Conservation (phyloP, 2,888 invertebrate genomes). For the Ditula angustiorana region DNA sequence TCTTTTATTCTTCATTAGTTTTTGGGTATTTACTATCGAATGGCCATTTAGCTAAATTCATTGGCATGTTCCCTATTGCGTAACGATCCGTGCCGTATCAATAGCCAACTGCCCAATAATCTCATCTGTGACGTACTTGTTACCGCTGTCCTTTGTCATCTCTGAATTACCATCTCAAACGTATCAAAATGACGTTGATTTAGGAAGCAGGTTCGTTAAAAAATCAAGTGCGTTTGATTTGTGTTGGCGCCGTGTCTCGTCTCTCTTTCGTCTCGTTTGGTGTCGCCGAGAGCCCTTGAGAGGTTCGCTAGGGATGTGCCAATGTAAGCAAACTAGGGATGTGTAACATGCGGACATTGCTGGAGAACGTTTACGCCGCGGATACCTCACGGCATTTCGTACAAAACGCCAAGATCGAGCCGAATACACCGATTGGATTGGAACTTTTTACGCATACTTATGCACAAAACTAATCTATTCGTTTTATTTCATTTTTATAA, state of each 20-base stretch:
- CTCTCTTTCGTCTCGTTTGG: conserved; percentile 29
- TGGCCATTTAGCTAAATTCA: too few species aligned
- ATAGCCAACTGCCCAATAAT: background rate
- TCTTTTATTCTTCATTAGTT: too few species aligned
- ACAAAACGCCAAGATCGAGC: too few species aligned
- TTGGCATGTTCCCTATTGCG: background rate
- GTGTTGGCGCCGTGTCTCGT: conserved; percentile 47
- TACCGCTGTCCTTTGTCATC: conserved; percentile 18
- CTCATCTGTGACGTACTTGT: conserved; percentile 10
- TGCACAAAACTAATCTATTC: too few species aligned
- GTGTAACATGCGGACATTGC: background rate
- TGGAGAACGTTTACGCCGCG: too few species aligned
- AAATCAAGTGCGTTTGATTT: conserved; percentile 56
- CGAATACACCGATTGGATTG: too few species aligned
- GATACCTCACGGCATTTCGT: too few species aligned
- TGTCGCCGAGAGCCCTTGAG: conserved; percentile 29
- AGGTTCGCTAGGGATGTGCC: conserved; percentile 7
- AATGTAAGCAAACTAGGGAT: conserved; percentile 5
- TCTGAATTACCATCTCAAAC: conserved; percentile 28
- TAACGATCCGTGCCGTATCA: background rate
- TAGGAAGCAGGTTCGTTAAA: conserved; percentile 51
- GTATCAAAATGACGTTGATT: conserved; percentile 11
- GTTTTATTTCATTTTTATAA: too few species aligned
- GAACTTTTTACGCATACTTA: too few species aligned
- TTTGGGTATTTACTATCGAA: too few species aligned